Evolutionary conservation across 2,797 vertebrate species (phyloP).

Genomic region (Manis javanica): DNA sequence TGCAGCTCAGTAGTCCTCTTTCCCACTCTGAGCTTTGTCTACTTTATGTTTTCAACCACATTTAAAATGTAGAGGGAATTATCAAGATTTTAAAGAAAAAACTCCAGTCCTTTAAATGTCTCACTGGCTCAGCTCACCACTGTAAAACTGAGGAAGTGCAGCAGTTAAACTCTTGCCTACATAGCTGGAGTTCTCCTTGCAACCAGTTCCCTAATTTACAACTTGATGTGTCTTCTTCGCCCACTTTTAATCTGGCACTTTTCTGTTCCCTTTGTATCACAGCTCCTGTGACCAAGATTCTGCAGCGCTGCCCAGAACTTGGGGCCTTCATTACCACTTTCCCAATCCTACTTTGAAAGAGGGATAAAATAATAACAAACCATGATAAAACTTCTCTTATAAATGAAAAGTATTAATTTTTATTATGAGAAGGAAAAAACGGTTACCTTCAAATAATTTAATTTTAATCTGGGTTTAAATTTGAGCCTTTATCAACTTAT

Average conservation of each 20-base stretch:
- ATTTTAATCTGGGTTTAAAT: slow-evolving; percentile 2
- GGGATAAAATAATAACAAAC: neutral
- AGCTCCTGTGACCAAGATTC: neutral
- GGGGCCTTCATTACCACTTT: neutral
- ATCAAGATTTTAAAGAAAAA: neutral
- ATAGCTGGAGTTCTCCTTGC: neutral
- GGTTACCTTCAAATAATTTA: neutral
- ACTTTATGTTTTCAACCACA: neutral
- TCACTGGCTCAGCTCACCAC: neutral
- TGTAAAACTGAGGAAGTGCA: neutral
- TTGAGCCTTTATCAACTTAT: neutral
- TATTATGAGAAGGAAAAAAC: neutral
- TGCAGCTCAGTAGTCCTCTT: neutral
- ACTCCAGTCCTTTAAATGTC: neutral
- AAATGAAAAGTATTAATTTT: neutral
- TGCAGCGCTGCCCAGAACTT: neutral
- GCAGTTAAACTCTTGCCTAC: neutral
- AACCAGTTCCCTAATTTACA: neutral
- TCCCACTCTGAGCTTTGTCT: neutral
- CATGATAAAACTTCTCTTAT: neutral
- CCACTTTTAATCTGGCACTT: neutral
- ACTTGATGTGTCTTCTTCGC: neutral
- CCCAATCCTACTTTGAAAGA: neutral
- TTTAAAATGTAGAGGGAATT: neutral
- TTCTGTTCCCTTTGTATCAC: neutral